Evolutionary conservation across 2,888 invertebrate species (phyloP).

Genomic region (Diloba caeruleocephala): DNA sequence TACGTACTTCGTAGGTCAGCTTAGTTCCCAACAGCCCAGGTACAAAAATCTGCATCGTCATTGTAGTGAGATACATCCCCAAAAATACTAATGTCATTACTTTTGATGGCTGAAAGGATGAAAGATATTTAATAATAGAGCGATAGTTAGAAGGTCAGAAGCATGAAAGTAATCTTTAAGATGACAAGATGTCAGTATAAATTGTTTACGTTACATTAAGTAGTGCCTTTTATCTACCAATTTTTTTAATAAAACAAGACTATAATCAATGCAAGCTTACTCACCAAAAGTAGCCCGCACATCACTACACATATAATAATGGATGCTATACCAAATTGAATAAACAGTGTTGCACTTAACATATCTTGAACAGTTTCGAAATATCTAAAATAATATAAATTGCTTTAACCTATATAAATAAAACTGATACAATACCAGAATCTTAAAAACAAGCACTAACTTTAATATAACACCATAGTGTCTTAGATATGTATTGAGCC

Average conservation of each 20-base stretch:
- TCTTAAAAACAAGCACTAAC: no score
- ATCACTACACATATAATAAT: slow-evolving; percentile 73
- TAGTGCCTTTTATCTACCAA: no score
- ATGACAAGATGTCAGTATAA: no score
- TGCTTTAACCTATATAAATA: no score
- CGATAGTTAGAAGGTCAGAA: no score
- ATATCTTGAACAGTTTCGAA: slow-evolving; percentile 65
- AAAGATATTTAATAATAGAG: neutral
- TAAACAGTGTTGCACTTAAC: slow-evolving; percentile 67
- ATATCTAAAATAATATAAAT: slow-evolving; percentile 77
- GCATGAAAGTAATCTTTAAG: no score
- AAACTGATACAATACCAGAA: no score
- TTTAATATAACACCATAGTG: slow-evolving; percentile 70
- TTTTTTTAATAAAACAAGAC: no score
- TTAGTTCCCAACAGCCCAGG: slow-evolving; percentile 72
- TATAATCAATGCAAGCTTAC: slow-evolving; percentile 11
- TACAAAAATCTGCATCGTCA: slow-evolving; percentile 69
- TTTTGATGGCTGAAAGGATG: slow-evolving; percentile 62
- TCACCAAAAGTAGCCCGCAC: slow-evolving; percentile 70
- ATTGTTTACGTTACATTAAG: no score
- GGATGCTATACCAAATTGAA: slow-evolving; percentile 72
- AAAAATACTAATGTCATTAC: slow-evolving; percentile 61
- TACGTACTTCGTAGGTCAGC: slow-evolving; percentile 64
- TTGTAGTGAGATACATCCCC: slow-evolving; percentile 62
- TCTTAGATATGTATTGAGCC: slow-evolving; percentile 58